A percentile compares a stretch with the other conserved stretches of the same genome.
Evolutionary conservation across 1,140 invertebrate species (phyloP).

Genomic region (Holotrichia oblita): DNA sequence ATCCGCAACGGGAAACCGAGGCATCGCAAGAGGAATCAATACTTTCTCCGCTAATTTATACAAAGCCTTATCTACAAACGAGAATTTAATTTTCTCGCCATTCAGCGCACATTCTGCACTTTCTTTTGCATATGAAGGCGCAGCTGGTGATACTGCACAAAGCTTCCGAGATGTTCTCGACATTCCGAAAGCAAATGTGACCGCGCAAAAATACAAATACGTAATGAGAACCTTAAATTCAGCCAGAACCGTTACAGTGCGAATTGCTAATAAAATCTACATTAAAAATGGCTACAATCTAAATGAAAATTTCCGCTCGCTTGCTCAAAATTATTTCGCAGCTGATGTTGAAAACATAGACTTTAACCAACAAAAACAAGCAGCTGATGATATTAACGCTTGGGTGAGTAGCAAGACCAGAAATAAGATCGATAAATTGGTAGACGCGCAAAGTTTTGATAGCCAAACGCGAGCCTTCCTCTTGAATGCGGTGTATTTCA

Average conservation of each 20-base stretch:
- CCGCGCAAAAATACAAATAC: constrained; percentile 60
- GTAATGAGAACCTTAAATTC: constrained; percentile 55
- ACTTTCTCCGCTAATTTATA: constrained; percentile 50
- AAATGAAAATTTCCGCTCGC: constrained; percentile 61
- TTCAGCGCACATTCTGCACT: constrained; percentile 62
- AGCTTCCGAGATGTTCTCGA: constrained; percentile 60
- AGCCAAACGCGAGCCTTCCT: constrained; percentile 72
- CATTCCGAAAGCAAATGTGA: constrained; percentile 48
- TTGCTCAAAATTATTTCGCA: constrained; percentile 63
- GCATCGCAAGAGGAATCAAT: constrained; percentile 40
- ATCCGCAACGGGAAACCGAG: neutral
- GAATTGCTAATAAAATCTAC: constrained; percentile 73
- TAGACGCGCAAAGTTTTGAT: constrained; percentile 65
- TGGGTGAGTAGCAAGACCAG: constrained; percentile 80
- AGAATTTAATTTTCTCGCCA: constrained; percentile 63
- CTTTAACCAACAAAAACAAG: constrained; percentile 61
- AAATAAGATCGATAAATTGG: constrained; percentile 74
- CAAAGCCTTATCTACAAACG: constrained; percentile 45
- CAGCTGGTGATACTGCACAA: constrained; percentile 64
- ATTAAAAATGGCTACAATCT: constrained; percentile 62
- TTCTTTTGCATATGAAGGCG: constrained; percentile 64
- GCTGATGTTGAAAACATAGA: constrained; percentile 66
- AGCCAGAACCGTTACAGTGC: constrained; percentile 64
- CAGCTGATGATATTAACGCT: constrained; percentile 69
- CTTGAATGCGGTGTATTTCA: constrained; percentile 88